These are phyloP conservation scores for Sardina pilchardus DNA, from an alignment of 2,113 vertebrate genomes.

Conservation along the genomic window DNA sequence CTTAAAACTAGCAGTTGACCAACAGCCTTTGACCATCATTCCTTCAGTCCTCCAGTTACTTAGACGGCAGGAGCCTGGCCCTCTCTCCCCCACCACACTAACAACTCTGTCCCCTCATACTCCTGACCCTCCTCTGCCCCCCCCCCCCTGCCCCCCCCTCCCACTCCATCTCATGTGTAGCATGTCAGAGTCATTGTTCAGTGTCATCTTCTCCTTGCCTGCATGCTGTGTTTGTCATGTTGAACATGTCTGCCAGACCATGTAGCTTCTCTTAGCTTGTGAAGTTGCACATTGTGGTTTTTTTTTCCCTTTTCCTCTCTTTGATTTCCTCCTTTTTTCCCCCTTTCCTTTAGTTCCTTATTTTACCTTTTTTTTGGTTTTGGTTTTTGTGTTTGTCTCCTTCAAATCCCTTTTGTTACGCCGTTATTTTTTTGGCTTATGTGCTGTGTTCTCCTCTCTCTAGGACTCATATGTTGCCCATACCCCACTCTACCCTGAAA, in stretches of 20 bases:
- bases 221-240: slow-evolving; percentile 50
- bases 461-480: slow-evolving; percentile 99
- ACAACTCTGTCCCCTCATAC: neutral
- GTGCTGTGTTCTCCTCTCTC: slow-evolving; percentile 99
- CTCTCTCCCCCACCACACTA: neutral
- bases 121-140: neutral
- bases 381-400: slow-evolving; percentile 68
- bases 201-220: slow-evolving; percentile 30
- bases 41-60: neutral
- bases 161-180: slow-evolving; percentile 51
- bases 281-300: slow-evolving; percentile 54
- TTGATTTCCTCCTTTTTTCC: slow-evolving; percentile 76
- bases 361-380: slow-evolving; percentile 78
- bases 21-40: neutral
- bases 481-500: slow-evolving; percentile 99
- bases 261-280: slow-evolving; percentile 53
- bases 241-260: slow-evolving; percentile 50
- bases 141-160: neutral
- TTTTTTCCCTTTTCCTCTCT: slow-evolving; percentile 63
- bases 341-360: slow-evolving; percentile 49
- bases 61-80: neutral
- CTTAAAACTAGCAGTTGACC: neutral
- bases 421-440: slow-evolving; percentile 92
- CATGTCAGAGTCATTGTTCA: slow-evolving; percentile 56
- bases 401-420: slow-evolving; percentile 64